Evolutionary conservation across 2,797 vertebrate genomes (phyloP), one percentile per base, ranked within the genome.

Genomic region (Pangasius macronema): DNA sequence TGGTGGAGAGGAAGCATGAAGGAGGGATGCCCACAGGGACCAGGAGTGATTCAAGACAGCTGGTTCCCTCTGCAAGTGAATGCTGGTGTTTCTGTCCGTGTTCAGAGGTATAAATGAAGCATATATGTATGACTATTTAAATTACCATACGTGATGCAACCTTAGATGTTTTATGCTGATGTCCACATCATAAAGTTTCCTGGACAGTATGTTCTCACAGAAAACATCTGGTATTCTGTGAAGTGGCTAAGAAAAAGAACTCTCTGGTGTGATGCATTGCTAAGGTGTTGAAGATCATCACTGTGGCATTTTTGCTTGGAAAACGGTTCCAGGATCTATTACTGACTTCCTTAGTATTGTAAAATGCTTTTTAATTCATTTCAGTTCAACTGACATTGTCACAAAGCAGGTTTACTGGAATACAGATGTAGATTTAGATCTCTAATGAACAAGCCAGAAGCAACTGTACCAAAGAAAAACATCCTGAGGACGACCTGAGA

Each of bases 221-320:
- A n/a, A 65, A 82, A 82, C 81, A 82, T 67, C 39, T 82, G 61
- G 42, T 30, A 67, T 49, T 65, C 61, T 67, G 27, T 20, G 16
- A 65, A 20, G 3, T 51, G 53, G 18, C 70, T 68, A 49, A 51
- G 91, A 93, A 94, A 96, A 94, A 89, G 94, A 51, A 18, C 2
- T 36, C 77, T 57, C 53, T 59, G 20, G 18, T 24, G 3, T 39
- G 33, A 80, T 61, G 24, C 22, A 81, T 13, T 42, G 57, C 5
- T 8, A 39, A 42, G 22, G 81, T 82, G 42, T 3, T 65, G 8
- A n/a, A 42, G 63, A 82, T 61, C 9, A 94, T 96, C 95, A 95
- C 95, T 93, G 93, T 93, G 92, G 92, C 93, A 95, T 96, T 96
- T 95, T 96, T 86, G 93, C 95, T 94, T 96, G 95, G 59, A 83